Base-by-base conservation (phyloP, 2,888 invertebrate species). In the Cremastinae sp. region DNA sequence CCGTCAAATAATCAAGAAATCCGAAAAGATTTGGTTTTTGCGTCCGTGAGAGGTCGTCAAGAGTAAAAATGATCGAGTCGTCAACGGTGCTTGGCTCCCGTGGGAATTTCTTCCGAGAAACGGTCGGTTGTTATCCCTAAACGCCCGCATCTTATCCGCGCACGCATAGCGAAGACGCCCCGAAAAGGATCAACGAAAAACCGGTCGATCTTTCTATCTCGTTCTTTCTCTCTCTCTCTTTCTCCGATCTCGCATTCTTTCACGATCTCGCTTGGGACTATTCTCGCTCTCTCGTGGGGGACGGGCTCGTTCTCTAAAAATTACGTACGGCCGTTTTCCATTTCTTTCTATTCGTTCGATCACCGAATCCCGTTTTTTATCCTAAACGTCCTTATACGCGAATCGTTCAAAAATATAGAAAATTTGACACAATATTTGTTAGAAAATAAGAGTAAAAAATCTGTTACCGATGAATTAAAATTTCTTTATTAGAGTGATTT, bases 41-140 rank as follows among this genome's bases (percentile, higher is more conserved):
- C 28, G 51, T 49, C 35, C 51, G 73, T 39, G 53, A 73, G 49
- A 68, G 43, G 45, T 28, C 58, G 28, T 58, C 28, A 65, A 56
- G n/a, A 28, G 64, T 37, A 64, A 64, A 37, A 68, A 39, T 58
- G 37, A 51, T 14, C 9, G 28, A 61, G 18, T 39, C 47, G 64
- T 28, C 39, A 66, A 45, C 58, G 73, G 75, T 71, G 53, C 68
- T 78, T 75, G 78, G 79, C 81, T 78, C 81, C 79, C 71, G 73
- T 75, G 78, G 73, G 77, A 77, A 77, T 77, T 77, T 77, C 74
- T 74, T 74, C 77, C 74, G 22, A 74, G 74, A 74, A 74, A 61
- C 65, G 35, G 28, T 28, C 41, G 66, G 66, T 70, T 74, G 74
- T 77, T 77, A 76, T 74, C 77, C 71, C 71, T 79, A 76, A 74